phyloP scores from a whole-genome alignment of 2,888 invertebrate species.

The Amiota communis region DNA sequence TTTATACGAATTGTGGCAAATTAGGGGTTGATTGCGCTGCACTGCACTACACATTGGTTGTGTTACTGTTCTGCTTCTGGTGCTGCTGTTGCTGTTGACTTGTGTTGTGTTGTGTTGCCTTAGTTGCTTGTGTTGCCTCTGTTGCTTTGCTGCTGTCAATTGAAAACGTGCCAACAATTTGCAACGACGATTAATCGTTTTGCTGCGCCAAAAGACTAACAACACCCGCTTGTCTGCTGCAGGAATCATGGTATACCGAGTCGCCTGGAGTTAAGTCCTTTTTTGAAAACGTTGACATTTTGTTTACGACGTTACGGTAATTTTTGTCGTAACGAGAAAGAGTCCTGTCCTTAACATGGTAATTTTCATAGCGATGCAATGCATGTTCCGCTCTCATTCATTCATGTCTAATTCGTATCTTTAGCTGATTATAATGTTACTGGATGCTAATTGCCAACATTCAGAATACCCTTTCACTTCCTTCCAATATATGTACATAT shows the following conservation, averaged over 20 bases:
- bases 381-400: not conserved
- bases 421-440: constrained; percentile 1
- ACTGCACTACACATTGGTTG: not conserved
- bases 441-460: no score
- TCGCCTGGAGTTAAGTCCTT: not conserved
- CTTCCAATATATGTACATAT: no score
- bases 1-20: constrained; percentile 44
- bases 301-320: constrained; percentile 57
- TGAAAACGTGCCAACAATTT: constrained; percentile 73
- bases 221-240: not conserved
- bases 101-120: constrained; percentile 8
- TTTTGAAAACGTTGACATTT: constrained; percentile 37
- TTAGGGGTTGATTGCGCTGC: constrained; percentile 56
- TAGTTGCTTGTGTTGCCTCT: constrained; percentile 1
- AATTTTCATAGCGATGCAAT: no score
- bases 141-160: constrained; percentile 60
- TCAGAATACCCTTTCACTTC: no score
- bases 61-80: not conserved
- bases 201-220: constrained; percentile 54
- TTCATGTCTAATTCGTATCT: constrained; percentile 48
- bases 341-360: no score
- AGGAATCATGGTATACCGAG: not conserved
- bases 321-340: constrained; percentile 28
- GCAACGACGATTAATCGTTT: constrained; percentile 71
- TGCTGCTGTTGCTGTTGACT: not conserved